Percentiles rank a stretch among this genome's conserved stretches.
Evolutionary conservation across 1,140 invertebrate genomes (phyloP).

Genomic region (Bursaphelenchus mucronatus): DNA sequence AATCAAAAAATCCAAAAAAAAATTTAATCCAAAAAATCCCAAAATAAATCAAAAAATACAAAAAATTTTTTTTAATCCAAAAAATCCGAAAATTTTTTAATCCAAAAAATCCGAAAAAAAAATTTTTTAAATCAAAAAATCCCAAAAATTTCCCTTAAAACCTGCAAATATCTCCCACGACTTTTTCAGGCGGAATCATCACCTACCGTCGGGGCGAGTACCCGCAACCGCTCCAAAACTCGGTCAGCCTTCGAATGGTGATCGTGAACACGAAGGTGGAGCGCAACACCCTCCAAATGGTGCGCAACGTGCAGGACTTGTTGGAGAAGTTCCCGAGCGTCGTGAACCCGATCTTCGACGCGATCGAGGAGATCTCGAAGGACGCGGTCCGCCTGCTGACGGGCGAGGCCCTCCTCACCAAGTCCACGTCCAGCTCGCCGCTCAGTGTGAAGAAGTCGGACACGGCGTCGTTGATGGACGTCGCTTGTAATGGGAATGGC

Average conservation of each 20-base stretch:
- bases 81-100: too few species aligned
- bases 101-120: too few species aligned
- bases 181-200: constrained; percentile 13
- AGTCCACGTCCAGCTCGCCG: background rate
- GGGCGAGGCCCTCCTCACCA: background rate
- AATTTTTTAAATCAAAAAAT: background rate
- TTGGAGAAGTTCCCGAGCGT: constrained; percentile 15
- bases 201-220: constrained; percentile 6
- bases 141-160: background rate
- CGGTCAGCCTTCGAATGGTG: constrained; percentile 15
- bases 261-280: constrained; percentile 30
- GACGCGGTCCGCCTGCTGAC: constrained; percentile 6
- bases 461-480: background rate
- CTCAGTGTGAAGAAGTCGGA: background rate
- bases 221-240: background rate
- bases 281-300: constrained; percentile 25
- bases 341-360: constrained; percentile 17
- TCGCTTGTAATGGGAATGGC: background rate
- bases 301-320: constrained; percentile 22
- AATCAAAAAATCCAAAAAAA: too few species aligned
- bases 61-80: too few species aligned
- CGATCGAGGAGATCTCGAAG: constrained; percentile 20
- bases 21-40: background rate
- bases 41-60: too few species aligned
- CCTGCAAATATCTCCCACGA: too few species aligned